These are phyloP conservation scores for Brachionus asplanchnoidis DNA, from an alignment of 1,140 invertebrate genomes.

Conservation along the genomic window DNA sequence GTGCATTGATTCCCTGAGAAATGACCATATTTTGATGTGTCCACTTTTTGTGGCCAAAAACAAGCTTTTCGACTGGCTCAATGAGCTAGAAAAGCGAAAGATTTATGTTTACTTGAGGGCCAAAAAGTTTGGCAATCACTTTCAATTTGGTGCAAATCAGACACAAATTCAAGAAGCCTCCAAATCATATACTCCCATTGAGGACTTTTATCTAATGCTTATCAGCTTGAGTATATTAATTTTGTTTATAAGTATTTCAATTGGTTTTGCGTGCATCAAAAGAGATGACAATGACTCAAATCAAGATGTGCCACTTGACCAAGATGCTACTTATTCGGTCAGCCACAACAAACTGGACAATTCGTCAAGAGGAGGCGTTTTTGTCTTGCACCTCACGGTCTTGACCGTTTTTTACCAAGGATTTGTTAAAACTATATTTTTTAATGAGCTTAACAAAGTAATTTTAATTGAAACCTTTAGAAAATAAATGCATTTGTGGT, in stretches of 20 bases:
- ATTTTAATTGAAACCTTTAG: background rate
- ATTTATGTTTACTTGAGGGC: background rate
- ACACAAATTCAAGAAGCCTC: background rate
- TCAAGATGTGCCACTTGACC: background rate
- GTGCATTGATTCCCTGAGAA: background rate
- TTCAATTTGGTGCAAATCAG: background rate
- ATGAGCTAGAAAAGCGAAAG: background rate
- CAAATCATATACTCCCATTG: background rate
- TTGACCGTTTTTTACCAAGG: background rate
- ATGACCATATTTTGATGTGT: background rate
- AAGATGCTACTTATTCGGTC: background rate
- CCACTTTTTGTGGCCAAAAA: background rate
- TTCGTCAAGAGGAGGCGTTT: background rate
- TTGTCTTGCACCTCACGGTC: background rate
- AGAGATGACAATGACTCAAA: background rate
- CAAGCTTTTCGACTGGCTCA: background rate
- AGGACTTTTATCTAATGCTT: background rate
- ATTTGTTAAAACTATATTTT: constrained; percentile 1
- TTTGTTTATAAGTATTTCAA: background rate
- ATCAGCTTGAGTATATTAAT: background rate
- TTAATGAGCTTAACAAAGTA: constrained; percentile 7
- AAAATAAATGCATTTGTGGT: no score
- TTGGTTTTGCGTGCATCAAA: background rate
- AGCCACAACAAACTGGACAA: background rate
- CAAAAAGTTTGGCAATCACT: background rate